These are phyloP conservation scores for Elaphurus davidianus DNA, from an alignment of 2,113 vertebrate species.

Conservation along the genomic window DNA sequence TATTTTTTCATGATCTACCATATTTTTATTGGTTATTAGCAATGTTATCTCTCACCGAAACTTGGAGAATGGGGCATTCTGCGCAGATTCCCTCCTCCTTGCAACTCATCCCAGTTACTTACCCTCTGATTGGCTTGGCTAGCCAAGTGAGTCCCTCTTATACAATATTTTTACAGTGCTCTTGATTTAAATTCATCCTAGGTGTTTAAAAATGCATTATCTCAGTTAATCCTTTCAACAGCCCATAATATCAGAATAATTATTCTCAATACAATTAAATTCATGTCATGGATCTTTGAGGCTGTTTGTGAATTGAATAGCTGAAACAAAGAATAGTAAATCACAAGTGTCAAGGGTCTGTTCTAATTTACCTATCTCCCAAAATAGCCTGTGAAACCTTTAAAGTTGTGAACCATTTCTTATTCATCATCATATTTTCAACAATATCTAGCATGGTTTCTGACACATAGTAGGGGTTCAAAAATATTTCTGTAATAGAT, in stretches of 20 bases:
- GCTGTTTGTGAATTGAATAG: conserved; percentile 48
- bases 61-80: not conserved
- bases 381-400: conserved; percentile 41
- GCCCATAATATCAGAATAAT: conserved; percentile 41
- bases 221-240: conserved; percentile 54
- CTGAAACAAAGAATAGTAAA: conserved; percentile 59
- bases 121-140: not conserved
- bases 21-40: not conserved
- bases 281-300: conserved; percentile 57
- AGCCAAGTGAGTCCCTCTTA: conserved; percentile 7
- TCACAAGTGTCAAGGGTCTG: conserved; percentile 51
- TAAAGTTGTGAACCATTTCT: conserved; percentile 3
- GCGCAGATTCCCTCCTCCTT: not conserved
- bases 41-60: not conserved
- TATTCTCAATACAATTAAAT: conserved; percentile 60
- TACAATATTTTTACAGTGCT: not conserved
- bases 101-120: not conserved
- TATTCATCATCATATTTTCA: conserved; percentile 26
- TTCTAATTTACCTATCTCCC: conserved; percentile 49
- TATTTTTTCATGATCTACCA: not conserved
- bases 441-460: conserved; percentile 7
- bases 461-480: conserved; percentile 41
- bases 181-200: conserved; percentile 47
- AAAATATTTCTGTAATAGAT: conserved; percentile 30
- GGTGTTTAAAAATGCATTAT: conserved; percentile 57